Evolutionary conservation across 1,140 invertebrate genomes (phyloP).

Genomic region (Parapsyche elsis): DNA sequence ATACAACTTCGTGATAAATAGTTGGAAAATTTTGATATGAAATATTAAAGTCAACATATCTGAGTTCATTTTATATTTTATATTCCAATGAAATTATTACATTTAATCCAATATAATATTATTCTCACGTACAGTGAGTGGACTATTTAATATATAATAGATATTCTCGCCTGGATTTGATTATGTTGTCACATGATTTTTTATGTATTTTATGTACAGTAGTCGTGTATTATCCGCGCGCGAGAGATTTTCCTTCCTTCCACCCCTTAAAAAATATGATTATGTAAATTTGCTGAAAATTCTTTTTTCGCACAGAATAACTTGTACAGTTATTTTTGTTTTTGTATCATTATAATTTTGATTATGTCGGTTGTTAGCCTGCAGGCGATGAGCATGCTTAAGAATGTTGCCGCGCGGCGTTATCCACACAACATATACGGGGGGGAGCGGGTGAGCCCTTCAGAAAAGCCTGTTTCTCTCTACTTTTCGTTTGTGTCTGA

Average conservation of each 20-base stretch:
- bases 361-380: slow-evolving; percentile 20
- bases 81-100: too few relatives aligned
- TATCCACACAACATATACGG: too few relatives aligned
- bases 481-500: slow-evolving; percentile 30
- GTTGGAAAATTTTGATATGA: slow-evolving; percentile 13
- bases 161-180: too few relatives aligned
- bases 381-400: slow-evolving; percentile 15
- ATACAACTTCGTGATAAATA: slow-evolving; percentile 15
- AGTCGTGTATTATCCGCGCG: background rate
- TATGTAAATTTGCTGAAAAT: background rate
- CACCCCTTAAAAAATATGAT: too few relatives aligned
- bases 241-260: background rate
- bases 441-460: background rate
- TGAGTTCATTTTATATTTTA: background rate
- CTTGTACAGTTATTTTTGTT: background rate
- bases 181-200: background rate
- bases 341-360: slow-evolving; percentile 32
- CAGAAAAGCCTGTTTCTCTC: slow-evolving; percentile 7
- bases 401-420: background rate
- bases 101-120: too few relatives aligned
- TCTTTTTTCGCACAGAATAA: background rate
- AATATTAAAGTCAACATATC: background rate
- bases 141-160: too few relatives aligned
- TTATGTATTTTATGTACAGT: background rate
- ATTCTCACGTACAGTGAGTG: too few relatives aligned